A percentile compares a stretch with the other conserved stretches of the same genome.
Evolutionary conservation across 2,888 invertebrate species (phyloP).

Genomic region (Thymelicus acteon): DNA sequence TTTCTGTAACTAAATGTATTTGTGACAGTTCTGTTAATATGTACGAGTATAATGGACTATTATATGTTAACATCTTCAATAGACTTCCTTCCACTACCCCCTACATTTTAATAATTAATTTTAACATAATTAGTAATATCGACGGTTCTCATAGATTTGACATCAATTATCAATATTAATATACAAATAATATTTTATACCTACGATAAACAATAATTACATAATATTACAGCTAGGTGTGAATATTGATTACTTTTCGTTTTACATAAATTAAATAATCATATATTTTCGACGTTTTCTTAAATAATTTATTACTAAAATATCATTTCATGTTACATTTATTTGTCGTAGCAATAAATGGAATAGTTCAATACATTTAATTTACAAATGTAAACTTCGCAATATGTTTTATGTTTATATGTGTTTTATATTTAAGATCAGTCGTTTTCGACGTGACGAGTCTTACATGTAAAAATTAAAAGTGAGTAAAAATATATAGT

Average conservation of each 20-base stretch:
- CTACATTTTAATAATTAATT: constrained; percentile 26
- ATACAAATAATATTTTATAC: constrained; percentile 46
- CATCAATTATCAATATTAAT: constrained; percentile 43
- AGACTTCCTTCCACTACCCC: constrained; percentile 18
- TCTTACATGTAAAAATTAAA: constrained; percentile 15
- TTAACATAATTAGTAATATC: constrained; percentile 26
- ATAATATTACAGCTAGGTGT: constrained; percentile 37
- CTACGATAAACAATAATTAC: constrained; percentile 37
- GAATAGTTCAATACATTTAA: constrained; percentile 36
- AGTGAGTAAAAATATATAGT: constrained; percentile 36
- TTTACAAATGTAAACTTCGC: constrained; percentile 23
- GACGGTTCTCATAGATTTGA: constrained; percentile 57
- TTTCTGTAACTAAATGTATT: constrained; percentile 29
- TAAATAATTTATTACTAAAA: constrained; percentile 29
- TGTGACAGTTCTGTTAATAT: constrained; percentile 34
- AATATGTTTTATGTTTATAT: constrained; percentile 18
- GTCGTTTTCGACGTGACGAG: constrained; percentile 30
- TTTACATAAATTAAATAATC: constrained; percentile 39
- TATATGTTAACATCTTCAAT: constrained; percentile 34
- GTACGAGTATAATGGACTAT: constrained; percentile 9
- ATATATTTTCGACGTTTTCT: constrained; percentile 15
- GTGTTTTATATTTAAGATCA: constrained; percentile 23
- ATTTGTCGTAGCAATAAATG: constrained; percentile 38
- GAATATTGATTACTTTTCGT: constrained; percentile 11
- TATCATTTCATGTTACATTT: constrained; percentile 37